These are phyloP conservation scores for Apamea crenata DNA, from an alignment of 2,888 invertebrate genomes.

Conservation along the genomic window DNA sequence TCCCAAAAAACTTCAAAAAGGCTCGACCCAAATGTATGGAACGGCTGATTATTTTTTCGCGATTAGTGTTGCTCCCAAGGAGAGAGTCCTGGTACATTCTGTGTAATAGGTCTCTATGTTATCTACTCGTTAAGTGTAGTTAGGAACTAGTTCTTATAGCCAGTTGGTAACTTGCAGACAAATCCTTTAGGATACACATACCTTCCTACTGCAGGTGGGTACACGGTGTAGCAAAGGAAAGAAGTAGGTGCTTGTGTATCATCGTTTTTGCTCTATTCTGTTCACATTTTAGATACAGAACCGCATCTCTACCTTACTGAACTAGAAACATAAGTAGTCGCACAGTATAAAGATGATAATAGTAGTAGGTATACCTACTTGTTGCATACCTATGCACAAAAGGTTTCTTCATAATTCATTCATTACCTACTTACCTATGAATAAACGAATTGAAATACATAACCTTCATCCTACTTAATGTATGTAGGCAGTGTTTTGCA, in stretches of 20 bases:
- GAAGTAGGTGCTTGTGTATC: neutral
- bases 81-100: too few species aligned
- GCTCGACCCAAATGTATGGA: too few species aligned
- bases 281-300: neutral
- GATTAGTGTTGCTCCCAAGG: too few species aligned
- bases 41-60: too few species aligned
- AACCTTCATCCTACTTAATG: constrained; percentile 7
- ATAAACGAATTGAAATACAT: constrained; percentile 5
- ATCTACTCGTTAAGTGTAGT: neutral
- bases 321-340: too few species aligned
- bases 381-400: neutral
- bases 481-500: neutral
- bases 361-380: too few species aligned
- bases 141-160: neutral
- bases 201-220: neutral
- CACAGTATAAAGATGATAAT: too few species aligned
- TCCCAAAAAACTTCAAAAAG: too few species aligned
- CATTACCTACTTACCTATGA: neutral
- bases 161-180: too few species aligned
- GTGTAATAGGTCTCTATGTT: too few species aligned
- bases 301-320: neutral
- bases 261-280: neutral
- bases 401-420: too few species aligned
- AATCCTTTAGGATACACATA: neutral
- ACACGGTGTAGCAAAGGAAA: neutral